Base-by-base conservation (phyloP, 30 jellyfish, hydroid and myxozoan genomes). In the Chrysaora quinquecirrha region DNA sequence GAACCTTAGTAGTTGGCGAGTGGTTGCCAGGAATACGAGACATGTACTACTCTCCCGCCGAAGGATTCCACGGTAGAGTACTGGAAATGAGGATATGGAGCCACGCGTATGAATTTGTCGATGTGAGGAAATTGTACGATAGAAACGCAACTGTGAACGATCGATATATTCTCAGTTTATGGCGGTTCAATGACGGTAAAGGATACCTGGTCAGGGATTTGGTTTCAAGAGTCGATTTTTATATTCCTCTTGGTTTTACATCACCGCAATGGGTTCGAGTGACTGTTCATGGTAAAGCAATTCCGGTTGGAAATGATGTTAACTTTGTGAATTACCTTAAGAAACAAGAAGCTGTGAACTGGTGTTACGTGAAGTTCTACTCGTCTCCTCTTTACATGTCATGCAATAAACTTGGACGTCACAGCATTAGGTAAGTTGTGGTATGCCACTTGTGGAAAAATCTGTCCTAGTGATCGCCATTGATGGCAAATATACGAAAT, bases 191-290 rank as follows among this genome's bases (percentile, higher is more conserved):
- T 23, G 87, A 84, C 28, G 95, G 95, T 14, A 71, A 70, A 32
- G 95, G 95, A 1, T 20, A 48, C 29, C 28, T 62, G 11, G 80
- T 84, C 24, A 32, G 78, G 20, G 95, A 84, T 50, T 32, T 72
- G 62, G 87, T 72, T 20, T 61, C 83, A 21, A 47, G 78, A 1
- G 78, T 84, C 16, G 34, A 84, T 76, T 54, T 84, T 20, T 84
- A 49, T 69, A 4, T 84, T 9, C 95, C 95, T 7, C 83, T 56
- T n/a, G 83, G 65, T 11, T 48, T 47, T 18, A 52, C 70, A 0
- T 87, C 80, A 24, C 95, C 95, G 32, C 76, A 71, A 35, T 84
- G 95, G 95, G 67, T 72, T 11, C 43, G 95, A 64, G 21, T 71
- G 35, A 84, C 87, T 24, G 71, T 43, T 16, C 31, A 61, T 31